These are phyloP conservation scores for Champsocephalus esox DNA, from an alignment of 2,797 vertebrate species.

Conservation along the genomic window DNA sequence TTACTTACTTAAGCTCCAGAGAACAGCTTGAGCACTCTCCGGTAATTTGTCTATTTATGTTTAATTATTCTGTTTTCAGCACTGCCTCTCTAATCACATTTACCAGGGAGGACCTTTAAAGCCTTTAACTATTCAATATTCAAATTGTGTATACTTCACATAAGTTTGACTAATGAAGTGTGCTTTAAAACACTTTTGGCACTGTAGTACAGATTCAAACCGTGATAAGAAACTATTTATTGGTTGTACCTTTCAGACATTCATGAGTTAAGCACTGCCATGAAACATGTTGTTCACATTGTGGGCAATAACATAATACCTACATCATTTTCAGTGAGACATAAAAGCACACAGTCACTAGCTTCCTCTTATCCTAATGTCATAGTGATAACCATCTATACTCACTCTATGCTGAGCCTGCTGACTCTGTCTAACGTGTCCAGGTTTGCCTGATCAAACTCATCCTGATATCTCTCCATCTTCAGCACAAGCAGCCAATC, in stretches of 20 bases:
- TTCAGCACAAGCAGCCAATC: constrained; percentile 95
- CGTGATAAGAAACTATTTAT: background rate
- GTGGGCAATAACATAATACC: background rate
- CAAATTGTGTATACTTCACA: background rate
- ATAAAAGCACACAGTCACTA: background rate
- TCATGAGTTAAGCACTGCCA: background rate
- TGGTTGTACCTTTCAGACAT: background rate
- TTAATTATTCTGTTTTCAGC: background rate
- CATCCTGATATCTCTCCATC: constrained; percentile 95
- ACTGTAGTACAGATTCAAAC: background rate
- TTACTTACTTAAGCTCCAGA: too few species aligned
- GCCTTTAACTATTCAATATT: background rate
- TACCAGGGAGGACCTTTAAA: background rate
- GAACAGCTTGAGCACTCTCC: background rate
- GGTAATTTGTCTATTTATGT: background rate
- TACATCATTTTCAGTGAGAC: background rate
- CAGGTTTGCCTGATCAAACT: constrained; percentile 92
- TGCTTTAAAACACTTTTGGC: background rate
- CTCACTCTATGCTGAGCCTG: constrained; percentile 86
- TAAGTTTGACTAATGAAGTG: background rate
- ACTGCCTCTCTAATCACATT: background rate
- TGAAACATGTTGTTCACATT: background rate
- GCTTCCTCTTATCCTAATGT: background rate
- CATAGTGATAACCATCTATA: constrained; percentile 24
- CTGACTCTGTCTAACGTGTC: constrained; percentile 93